Base-by-base conservation (phyloP, 2,888 invertebrate species). In the Sisyra nigra region DNA sequence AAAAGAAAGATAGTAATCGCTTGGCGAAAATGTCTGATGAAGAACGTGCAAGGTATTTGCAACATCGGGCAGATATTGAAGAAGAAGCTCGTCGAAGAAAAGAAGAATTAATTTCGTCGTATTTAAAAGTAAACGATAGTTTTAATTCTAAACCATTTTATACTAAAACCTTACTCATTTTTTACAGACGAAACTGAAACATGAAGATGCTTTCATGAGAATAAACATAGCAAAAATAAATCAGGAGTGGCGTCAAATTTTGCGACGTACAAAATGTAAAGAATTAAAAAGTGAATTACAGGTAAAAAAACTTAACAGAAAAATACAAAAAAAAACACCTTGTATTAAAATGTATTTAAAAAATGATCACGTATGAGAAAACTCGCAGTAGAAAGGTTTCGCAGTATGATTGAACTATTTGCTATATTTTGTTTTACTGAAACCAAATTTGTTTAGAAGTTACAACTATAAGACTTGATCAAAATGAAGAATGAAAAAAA, bases 1-100 rank as follows among this genome's bases (percentile, higher is more conserved):
- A 85, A 82, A 83, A 82, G 58, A 68, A 72, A 19, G 77, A 82
- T 60, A 76, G 73, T 32, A 75, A 78, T 56, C 84, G 84, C 58
- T 60, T 87, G 53, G 80, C 85, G 14, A 76, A 78, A 52, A 87
- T 88, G 87, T 81, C 79, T 0, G 87, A 87, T 48, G 87, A 87
- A 57, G 86, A 88, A 56, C 69, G 83, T 2, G 75, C 79, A 1
- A 66, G 85, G 44, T 88, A 86, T 60, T 63, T 87, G 40, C 86
- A 87, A 56, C 82, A 83, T 55, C 72, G 81, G 17, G 84, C 85
- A 1, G 87, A 87, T 50, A 63, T 82, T 29, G 87, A 87, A 57
- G 80, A 87, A 54, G 88, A 88, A 57, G 80, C 82, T 0, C 69
- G 78, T 32, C 65, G 84, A 10, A 70, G 87, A 48, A 86, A 87